Evolutionary conservation across 2,888 invertebrate genomes (phyloP).

Genomic region (Andrena hattorfiana): DNA sequence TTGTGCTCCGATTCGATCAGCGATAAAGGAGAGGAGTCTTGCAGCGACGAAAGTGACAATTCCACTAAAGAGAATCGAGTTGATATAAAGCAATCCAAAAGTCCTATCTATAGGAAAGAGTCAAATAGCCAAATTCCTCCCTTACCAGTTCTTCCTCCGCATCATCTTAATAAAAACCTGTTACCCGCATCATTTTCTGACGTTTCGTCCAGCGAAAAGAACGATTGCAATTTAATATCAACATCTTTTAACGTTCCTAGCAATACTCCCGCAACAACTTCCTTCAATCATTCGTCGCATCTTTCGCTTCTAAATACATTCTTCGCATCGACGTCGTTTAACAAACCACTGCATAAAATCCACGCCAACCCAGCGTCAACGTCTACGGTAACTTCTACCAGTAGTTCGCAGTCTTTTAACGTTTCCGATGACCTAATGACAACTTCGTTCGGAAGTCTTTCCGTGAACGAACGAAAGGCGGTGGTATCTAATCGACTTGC

Average conservation of each 20-base stretch:
- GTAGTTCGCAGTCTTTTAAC: slow-evolving; percentile 53
- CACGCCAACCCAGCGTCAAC: slow-evolving; percentile 46
- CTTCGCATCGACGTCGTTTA: slow-evolving; percentile 70
- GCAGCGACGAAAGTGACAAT: slow-evolving; percentile 82
- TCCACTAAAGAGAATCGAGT: slow-evolving; percentile 75
- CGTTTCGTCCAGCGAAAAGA: slow-evolving; percentile 60
- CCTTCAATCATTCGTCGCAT: slow-evolving; percentile 66
- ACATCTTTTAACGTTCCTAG: slow-evolving; percentile 76
- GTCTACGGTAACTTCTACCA: slow-evolving; percentile 38
- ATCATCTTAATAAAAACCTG: slow-evolving; percentile 68
- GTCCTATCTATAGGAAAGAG: slow-evolving; percentile 83
- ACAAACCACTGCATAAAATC: slow-evolving; percentile 59
- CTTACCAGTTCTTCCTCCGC: slow-evolving; percentile 74
- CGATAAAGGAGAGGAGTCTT: slow-evolving; percentile 83
- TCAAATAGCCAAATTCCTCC: slow-evolving; percentile 83
- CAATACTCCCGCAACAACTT: slow-evolving; percentile 49
- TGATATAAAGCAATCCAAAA: slow-evolving; percentile 81
- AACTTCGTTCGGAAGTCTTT: slow-evolving; percentile 71
- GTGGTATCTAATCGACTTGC: slow-evolving; percentile 22
- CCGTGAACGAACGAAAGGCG: slow-evolving; percentile 59
- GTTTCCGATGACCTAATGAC: slow-evolving; percentile 70
- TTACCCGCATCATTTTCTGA: slow-evolving; percentile 73
- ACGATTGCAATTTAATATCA: slow-evolving; percentile 75
- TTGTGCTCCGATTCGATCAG: slow-evolving; percentile 87
- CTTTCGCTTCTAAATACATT: slow-evolving; percentile 59